phyloP scores from a whole-genome alignment of 2,797 vertebrate species.

The Propithecus deckenii region DNA sequence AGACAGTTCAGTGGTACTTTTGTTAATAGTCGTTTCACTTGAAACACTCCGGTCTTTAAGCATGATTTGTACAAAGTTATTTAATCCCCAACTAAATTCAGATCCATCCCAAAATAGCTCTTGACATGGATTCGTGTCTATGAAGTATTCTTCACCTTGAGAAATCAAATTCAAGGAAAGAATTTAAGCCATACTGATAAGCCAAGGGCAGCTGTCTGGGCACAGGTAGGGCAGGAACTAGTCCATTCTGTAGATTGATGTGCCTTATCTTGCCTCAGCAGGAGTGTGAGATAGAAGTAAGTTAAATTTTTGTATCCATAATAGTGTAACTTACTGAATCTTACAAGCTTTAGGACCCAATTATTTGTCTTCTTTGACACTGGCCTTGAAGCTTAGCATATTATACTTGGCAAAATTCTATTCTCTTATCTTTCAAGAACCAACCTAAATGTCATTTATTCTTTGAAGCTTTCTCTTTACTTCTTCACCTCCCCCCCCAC shows the following conservation, averaged over 20 bases:
- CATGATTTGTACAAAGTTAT: neutral
- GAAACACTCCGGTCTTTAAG: neutral
- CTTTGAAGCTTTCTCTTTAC: neutral
- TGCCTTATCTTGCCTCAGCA: neutral
- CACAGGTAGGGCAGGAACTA: fast-evolving
- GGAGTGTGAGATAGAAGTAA: neutral
- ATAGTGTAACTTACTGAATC: neutral
- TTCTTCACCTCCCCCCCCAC: fast-evolving
- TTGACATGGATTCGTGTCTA: neutral
- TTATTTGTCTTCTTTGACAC: neutral
- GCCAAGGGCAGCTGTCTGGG: neutral
- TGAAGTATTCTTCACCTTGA: neutral
- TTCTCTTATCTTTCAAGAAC: neutral
- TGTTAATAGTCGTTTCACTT: neutral
- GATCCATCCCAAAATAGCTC: neutral
- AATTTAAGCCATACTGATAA: neutral
- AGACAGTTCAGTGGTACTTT: neutral
- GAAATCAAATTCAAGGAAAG: neutral
- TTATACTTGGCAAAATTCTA: neutral
- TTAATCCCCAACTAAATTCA: neutral
- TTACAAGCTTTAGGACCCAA: neutral
- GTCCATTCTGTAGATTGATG: neutral
- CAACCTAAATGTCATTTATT: neutral
- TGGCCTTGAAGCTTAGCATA: neutral
- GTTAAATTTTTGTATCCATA: neutral